Conservation (phyloP, 2,888 invertebrate genomes). For the Notocelia uddmanniana region DNA sequence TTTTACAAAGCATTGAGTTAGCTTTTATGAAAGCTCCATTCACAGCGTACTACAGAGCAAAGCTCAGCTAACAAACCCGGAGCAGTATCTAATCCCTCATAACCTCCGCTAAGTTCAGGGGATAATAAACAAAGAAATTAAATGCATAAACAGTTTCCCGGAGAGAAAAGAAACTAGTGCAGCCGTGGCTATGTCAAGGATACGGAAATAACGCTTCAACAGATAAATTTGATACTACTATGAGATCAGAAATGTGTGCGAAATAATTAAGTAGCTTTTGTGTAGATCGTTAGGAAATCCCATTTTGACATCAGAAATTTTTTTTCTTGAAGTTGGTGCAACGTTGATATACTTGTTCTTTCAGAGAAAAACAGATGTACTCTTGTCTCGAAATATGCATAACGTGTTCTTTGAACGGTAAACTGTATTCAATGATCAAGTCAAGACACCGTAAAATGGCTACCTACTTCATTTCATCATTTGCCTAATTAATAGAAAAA, state of each 20-base stretch:
- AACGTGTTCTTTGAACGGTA: no score
- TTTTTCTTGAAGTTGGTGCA: no score
- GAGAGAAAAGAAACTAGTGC: conserved; percentile 36
- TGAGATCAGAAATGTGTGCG: background rate
- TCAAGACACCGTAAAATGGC: no score
- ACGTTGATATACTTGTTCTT: no score
- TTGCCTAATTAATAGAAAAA: no score
- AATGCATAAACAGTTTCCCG: conserved; percentile 24
- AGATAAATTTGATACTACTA: background rate
- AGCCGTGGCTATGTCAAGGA: conserved; percentile 1
- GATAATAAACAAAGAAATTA: conserved; percentile 41
- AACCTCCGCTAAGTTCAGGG: conserved; percentile 35
- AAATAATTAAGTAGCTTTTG: background rate
- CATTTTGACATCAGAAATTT: no score
- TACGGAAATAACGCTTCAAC: background rate
- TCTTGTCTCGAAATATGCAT: no score
- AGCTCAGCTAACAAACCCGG: conserved; percentile 44
- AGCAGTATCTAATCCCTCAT: conserved; percentile 44
- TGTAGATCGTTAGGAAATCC: background rate
- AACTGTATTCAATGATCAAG: no score
- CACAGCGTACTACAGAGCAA: conserved; percentile 36
- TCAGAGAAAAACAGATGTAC: no score
- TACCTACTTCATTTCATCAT: no score
- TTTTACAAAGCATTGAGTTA: conserved; percentile 38
- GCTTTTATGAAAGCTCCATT: conserved; percentile 38